These are phyloP conservation scores for Pseudachorutes palmiensis DNA, from an alignment of 1,140 invertebrate species.

Conservation along the genomic window DNA sequence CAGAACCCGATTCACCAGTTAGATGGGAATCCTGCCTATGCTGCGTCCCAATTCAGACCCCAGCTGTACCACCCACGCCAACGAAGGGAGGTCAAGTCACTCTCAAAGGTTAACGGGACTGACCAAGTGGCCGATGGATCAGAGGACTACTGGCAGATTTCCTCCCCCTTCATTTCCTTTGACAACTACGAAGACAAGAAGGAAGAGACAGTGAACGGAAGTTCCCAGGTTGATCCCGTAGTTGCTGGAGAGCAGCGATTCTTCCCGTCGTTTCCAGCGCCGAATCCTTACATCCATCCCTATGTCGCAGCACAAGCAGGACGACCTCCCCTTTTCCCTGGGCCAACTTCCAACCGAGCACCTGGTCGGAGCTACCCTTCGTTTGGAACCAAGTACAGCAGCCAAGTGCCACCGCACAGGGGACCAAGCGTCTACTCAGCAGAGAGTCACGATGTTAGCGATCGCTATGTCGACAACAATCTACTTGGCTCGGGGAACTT, in stretches of 20 bases:
- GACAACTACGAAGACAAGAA: conserved; percentile 26
- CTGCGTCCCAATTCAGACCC: not conserved
- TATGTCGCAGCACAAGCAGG: conserved; percentile 16
- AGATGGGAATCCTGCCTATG: too few relatives aligned
- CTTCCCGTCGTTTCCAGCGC: conserved; percentile 38
- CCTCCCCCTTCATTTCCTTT: conserved; percentile 26
- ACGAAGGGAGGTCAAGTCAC: not conserved
- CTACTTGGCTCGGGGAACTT: conserved; percentile 79
- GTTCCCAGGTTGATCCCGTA: conserved; percentile 5
- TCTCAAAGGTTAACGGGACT: not conserved
- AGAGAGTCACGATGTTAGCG: conserved; percentile 20
- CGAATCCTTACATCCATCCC: conserved; percentile 24
- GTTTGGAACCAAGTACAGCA: conserved; percentile 23
- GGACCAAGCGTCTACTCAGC: conserved; percentile 25
- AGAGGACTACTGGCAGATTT: conserved; percentile 23
- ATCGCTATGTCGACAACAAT: conserved; percentile 34
- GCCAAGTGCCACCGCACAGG: conserved; percentile 17
- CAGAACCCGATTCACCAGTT: too few relatives aligned
- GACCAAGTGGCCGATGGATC: not conserved
- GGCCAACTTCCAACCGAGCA: conserved; percentile 33
- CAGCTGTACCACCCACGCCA: not conserved
- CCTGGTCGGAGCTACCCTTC: conserved; percentile 32
- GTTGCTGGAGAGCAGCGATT: conserved; percentile 37
- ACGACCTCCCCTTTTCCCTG: conserved; percentile 36
- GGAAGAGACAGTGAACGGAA: not conserved